Base-by-base conservation (phyloP, 2,888 invertebrate genomes). In the Apoderus coryli region DNA sequence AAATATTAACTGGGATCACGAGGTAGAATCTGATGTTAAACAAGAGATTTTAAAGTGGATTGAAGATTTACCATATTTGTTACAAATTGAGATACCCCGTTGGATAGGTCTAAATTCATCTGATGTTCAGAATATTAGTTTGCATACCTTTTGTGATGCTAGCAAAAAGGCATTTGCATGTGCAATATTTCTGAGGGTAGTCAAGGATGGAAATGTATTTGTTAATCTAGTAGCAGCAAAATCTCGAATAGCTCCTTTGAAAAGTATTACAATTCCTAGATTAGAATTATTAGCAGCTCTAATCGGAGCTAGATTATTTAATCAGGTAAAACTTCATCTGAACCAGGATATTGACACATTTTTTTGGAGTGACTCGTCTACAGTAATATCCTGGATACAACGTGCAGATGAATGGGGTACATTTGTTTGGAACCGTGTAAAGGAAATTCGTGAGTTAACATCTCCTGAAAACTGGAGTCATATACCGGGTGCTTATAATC, bases 401-500 rank as follows among this genome's bases (percentile, higher is more conserved):
- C 19, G 38, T n/a, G 32, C 31, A 11, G 43, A 41, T 10, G 34
- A 35, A n/a, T 48, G 47, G 44, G 32, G 29, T 4, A 38, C 34
- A 10, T 48, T 48, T 32, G 45, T 47, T 2, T 38, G 31, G 22
- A 52, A 52, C 30, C 25, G 44, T 19, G 39, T 47, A 2, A 25
- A 37, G 27, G 48, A 48, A 35, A 48, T 50, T 14, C 37, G 41
- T 13, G 12, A 29, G 10, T 22, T 44, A 13, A 37, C 44, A 4
- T 7, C 29, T 1, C 15, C 27, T 2, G 29, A 37, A 3, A 12
- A 29, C 1, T 52, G 50, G 50, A 22, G 36, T 12, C 45, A 47
- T 34, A 32, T 53, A 2, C 50, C 52, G 4, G 49, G 51, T 3
- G 5, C 6, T 1, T 9, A 31, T 1, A 53, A 53, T 32, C 47